Evolutionary conservation across 2,888 invertebrate genomes (phyloP), one percentile per base, ranked within the genome.

Genomic region (Volucella inflata): DNA sequence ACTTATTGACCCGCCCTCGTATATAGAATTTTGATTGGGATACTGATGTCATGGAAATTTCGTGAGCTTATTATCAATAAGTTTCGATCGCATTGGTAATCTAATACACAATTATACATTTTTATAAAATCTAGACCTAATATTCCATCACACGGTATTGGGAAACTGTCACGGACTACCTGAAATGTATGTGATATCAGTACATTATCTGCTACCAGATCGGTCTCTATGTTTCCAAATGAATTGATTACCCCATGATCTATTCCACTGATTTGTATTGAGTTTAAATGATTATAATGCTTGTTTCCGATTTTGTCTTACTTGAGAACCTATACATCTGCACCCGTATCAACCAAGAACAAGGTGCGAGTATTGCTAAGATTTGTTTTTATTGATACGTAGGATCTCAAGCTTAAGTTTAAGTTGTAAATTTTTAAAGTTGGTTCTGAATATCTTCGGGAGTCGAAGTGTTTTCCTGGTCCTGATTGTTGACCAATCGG

Each of bases 361-460:
- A n/a, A n/a, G n/a, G n/a, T n/a, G n/a, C n/a, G n/a, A n/a, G n/a
- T n/a, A n/a, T n/a, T n/a, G n/a, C n/a, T n/a, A 11, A 50, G 16
- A 38, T 1, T 38, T 71, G 60, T 42, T 40, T 53, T 60, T 30
- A 55, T 46, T 46, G 48, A 46, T 59, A 46, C 36, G 48, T 21
- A 75, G 16, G 50, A 57, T 59, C 50, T 55, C 55, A 70, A 78
- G 48, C 50, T 71, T 68, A 14, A 75, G 48, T 75, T 65, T 65
- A 75, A 57, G 4, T 67, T 57, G 12, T 51, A 78, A 2, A 68
- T 4, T 78, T 46, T 70, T 60, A n/a, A n/a, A 51, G 21, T 21
- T 16, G 44, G 12, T 44, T 12, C 12, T 44, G 44, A 44, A 44
- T 44, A 44, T 44, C 44, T 44, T 21, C 2, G 21, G 21, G 1